Base-by-base conservation (phyloP, 53 echinoderm and acorn worm genomes). In the Stichopus horrens region DNA sequence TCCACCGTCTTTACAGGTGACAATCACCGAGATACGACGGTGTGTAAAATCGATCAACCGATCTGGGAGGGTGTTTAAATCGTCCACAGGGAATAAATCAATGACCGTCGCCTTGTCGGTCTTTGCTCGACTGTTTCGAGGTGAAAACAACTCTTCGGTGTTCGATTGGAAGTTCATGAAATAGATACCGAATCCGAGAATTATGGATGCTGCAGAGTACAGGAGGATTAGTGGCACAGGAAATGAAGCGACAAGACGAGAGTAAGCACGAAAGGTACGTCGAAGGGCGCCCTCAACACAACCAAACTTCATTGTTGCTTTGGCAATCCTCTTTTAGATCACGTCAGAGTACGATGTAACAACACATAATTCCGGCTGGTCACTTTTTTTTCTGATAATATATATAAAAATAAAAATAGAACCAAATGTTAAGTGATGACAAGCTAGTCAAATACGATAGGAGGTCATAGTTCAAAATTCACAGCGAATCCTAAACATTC, bases 61-160 rank as follows among this genome's bases (percentile, higher is more conserved):
- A 54, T 86, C 89, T n/a, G 86, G 88, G 7, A 90, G 85, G 73
- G 83, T 93, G 16, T 88, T 85, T 20, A 87, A 68, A 54, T 96
- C 90, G 80, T 96, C 65, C 4, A 93, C 83, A 8, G 96, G 96
- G 55, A 91, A 96, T 7, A 91, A 89, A 19, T 86, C 77, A 6
- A 58, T 23, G 23, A 94, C 76, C 11, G 54, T 23, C 4, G 55
- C 85, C 4, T 80, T 54, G 52, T 96, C 96, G 21, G 92, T 90
- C n/a, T 83, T 80, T 9, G 95, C 96, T 8, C 86, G 89, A 75
- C 96, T 95, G 16, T 67, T 53, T 9, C 79, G 86, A 0, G 96
- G 96, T 11, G 96, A 95, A 89, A 96, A 96, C 55, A 96, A 90
- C 86, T 95, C 90, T 4, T 89, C 88, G 5, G 91, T 89, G 60